phyloP scores from a whole-genome alignment of 2,888 invertebrate genomes.

The Prenolepis imparis region DNA sequence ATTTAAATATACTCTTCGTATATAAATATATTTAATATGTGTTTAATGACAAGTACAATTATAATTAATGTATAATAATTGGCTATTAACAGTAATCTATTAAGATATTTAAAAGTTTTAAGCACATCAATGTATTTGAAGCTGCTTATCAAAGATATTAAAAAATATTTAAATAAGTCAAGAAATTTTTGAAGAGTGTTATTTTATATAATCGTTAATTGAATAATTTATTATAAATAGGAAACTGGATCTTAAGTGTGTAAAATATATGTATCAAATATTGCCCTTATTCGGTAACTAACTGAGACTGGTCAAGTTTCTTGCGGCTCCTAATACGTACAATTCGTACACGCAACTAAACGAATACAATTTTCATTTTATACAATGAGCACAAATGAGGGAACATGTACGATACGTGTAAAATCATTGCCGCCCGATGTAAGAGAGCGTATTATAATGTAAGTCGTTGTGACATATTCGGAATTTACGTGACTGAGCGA shows the following conservation, averaged over 20 bases:
- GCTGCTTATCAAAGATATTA: not conserved
- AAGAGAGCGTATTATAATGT: conserved; percentile 30
- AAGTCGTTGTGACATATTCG: conserved; percentile 44
- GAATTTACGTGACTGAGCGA: conserved; percentile 43
- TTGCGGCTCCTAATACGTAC: conserved; percentile 33
- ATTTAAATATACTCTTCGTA: not conserved
- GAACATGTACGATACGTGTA: conserved; percentile 37
- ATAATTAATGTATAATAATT: conserved; percentile 23
- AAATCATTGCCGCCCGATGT: conserved; percentile 16
- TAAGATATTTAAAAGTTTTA: not conserved
- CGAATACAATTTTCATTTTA: conserved; percentile 33
- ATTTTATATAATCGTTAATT: not conserved
- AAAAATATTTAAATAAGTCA: not conserved
- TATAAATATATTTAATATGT: not conserved
- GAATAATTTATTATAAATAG: not conserved
- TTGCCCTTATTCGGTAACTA: not conserved
- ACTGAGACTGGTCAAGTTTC: conserved; percentile 3
- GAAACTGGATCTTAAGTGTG: not conserved
- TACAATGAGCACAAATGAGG: conserved; percentile 41
- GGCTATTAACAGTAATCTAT: not conserved
- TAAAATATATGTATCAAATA: not conserved
- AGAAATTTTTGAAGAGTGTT: not conserved
- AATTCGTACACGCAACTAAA: not conserved
- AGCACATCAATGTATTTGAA: not conserved
- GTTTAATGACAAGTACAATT: not conserved